phyloP scores from a whole-genome alignment of 1,140 invertebrate species.

The Leptinotarsa undecemlineata region DNA sequence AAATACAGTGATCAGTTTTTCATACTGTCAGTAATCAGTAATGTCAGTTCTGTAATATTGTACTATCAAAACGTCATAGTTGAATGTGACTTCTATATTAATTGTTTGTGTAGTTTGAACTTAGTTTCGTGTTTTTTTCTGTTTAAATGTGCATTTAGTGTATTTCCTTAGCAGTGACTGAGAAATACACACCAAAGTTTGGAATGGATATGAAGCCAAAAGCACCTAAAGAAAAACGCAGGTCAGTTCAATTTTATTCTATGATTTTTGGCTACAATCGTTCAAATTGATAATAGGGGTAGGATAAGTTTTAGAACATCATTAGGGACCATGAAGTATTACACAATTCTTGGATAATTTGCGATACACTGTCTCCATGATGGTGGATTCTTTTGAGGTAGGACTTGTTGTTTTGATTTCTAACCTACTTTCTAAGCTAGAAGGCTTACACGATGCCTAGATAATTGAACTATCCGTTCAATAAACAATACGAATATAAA shows the following conservation, averaged over 20 bases:
- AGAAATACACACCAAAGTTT: slow-evolving; percentile 38
- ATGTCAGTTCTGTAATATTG: neutral
- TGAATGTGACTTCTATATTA: neutral
- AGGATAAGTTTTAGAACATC: neutral
- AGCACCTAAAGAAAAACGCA: slow-evolving; percentile 44
- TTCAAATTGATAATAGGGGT: neutral
- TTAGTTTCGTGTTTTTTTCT: neutral
- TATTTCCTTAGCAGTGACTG: slow-evolving; percentile 49
- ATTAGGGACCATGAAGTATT: no score
- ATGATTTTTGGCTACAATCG: neutral
- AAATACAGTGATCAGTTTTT: neutral
- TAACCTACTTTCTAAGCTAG: neutral
- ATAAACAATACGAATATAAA: no score
- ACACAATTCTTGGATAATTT: no score
- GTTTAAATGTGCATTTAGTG: slow-evolving; percentile 20
- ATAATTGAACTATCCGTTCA: no score
- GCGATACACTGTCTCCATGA: no score
- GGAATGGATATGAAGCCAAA: slow-evolving; percentile 43
- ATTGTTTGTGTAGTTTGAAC: neutral
- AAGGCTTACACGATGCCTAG: no score
- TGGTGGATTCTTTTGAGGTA: neutral
- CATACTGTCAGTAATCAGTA: neutral
- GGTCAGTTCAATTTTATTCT: slow-evolving; percentile 36
- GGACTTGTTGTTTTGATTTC: neutral
- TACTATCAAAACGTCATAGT: slow-evolving; percentile 2